Percentiles rank a stretch among this genome's conserved stretches.
Evolutionary conservation across 2,113 vertebrate species (phyloP).

Genomic region (Hemicordylus capensis): DNA sequence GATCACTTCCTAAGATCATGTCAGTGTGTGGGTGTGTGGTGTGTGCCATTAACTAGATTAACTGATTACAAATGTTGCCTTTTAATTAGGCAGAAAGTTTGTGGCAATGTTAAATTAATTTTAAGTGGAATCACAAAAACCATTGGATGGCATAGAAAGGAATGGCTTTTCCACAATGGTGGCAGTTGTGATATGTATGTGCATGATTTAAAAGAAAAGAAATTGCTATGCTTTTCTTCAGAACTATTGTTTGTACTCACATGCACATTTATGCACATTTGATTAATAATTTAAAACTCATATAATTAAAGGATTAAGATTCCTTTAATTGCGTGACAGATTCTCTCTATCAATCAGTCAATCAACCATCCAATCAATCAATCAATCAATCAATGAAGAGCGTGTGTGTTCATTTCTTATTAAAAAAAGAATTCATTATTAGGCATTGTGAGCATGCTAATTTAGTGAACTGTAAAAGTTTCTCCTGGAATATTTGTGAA

Average conservation of each 20-base stretch:
- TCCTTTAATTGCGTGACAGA: background rate
- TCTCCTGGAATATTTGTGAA: background rate
- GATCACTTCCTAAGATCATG: no score
- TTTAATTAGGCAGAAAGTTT: background rate
- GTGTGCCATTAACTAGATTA: background rate
- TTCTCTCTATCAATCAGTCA: background rate
- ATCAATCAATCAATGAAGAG: background rate
- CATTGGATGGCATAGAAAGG: background rate
- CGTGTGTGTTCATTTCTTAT: background rate
- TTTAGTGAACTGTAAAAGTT: background rate
- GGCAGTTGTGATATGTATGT: background rate
- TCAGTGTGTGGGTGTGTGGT: background rate
- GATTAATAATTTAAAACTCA: background rate
- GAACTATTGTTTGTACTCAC: background rate
- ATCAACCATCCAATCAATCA: background rate
- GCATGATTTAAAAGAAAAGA: background rate
- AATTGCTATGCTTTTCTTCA: no score
- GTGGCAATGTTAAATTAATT: background rate
- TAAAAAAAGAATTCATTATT: background rate
- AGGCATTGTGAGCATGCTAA: background rate
- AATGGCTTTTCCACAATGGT: background rate
- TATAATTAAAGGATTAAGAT: background rate
- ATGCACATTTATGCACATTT: background rate
- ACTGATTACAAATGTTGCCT: background rate
- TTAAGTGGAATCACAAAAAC: background rate